Conservation (phyloP, 2,797 vertebrate genomes). For the Rhinella marina region DNA sequence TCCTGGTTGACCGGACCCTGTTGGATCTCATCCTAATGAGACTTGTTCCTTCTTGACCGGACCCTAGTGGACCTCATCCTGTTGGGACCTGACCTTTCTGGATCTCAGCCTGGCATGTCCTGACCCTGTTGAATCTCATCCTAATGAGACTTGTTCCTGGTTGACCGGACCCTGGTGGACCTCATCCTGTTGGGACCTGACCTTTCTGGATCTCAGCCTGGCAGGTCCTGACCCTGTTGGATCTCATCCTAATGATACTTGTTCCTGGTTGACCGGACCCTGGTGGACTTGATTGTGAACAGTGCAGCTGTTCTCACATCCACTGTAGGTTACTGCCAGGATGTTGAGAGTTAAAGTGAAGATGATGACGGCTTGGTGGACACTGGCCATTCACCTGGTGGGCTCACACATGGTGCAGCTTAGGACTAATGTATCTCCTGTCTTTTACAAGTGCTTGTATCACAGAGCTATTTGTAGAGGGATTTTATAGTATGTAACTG, state of each 20-base stretch:
- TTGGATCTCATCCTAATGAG: neutral
- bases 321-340: neutral
- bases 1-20: neutral
- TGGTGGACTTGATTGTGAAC: neutral
- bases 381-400: neutral
- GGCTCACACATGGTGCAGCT: slow-evolving; percentile 40
- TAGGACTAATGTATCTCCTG: slow-evolving; percentile 14
- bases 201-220: neutral
- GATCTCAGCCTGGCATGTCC: too few species aligned
- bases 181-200: too few species aligned
- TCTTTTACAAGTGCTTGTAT: slow-evolving; percentile 30
- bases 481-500: slow-evolving; percentile 48
- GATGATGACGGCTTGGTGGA: neutral
- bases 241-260: neutral
- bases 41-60: neutral
- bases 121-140: too few species aligned
- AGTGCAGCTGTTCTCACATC: neutral
- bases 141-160: neutral
- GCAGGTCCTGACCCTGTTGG: too few species aligned
- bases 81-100: too few species aligned
- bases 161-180: neutral
- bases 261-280: neutral
- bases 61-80: neutral
- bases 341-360: neutral
- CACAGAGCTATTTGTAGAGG: slow-evolving; percentile 41